Evolutionary conservation across 1,140 invertebrate genomes (phyloP).

Genomic region (Latrodectus geometricus): DNA sequence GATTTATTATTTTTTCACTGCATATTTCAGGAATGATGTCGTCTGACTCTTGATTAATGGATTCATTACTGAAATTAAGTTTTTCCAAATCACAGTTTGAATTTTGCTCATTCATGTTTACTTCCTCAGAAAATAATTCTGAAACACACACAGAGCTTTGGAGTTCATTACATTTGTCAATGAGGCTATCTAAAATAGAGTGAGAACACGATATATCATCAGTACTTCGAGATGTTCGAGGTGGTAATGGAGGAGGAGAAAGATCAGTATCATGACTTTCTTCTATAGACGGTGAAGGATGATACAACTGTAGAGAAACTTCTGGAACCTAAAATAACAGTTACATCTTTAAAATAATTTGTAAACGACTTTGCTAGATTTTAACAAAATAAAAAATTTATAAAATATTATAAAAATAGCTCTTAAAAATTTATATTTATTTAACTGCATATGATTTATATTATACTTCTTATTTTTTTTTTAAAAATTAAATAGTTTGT

Average conservation of each 20-base stretch:
- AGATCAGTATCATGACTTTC: not conserved
- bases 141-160: not conserved
- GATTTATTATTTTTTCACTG: not conserved
- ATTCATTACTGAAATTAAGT: not conserved
- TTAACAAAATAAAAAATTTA: not conserved
- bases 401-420: not conserved
- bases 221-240: constrained; percentile 21
- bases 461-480: no score
- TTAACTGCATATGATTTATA: no score
- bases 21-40: not conserved
- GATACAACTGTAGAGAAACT: not conserved
- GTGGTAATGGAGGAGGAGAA: constrained; percentile 39
- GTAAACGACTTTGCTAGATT: not conserved
- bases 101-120: not conserved
- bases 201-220: constrained; percentile 8
- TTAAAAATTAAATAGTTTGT: no score
- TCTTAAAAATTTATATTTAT: no score
- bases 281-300: not conserved
- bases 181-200: not conserved
- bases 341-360: not conserved
- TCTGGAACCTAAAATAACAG: not conserved
- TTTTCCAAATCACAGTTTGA: not conserved
- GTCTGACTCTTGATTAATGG: not conserved
- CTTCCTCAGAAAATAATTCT: not conserved
- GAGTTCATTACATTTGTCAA: not conserved